Conservation (phyloP, 2,113 vertebrate genomes). For the Pristiophorus japonicus region DNA sequence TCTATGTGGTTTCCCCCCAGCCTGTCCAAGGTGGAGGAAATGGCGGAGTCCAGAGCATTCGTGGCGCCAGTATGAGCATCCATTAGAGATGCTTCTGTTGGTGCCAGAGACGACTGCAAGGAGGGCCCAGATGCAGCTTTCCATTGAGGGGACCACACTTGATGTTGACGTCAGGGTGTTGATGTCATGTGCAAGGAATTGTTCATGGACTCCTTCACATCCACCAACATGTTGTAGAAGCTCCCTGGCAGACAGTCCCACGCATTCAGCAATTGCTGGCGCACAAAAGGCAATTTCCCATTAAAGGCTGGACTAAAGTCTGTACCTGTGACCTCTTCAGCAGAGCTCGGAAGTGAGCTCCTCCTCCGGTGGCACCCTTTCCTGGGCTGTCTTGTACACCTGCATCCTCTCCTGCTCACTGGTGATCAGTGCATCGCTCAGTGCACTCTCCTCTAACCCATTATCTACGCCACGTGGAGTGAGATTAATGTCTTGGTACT, state of each 20-base stretch:
- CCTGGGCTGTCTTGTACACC: neutral
- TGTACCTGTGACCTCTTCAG: neutral
- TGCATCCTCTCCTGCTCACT: neutral
- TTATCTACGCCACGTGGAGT: neutral
- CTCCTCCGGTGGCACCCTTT: neutral
- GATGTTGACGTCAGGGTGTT: neutral
- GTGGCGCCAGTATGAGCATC: neutral
- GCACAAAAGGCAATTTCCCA: neutral
- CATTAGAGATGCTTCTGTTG: neutral
- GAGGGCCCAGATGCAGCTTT: neutral
- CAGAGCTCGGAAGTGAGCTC: neutral
- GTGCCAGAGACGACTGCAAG: too few relatives aligned
- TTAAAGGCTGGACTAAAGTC: neutral
- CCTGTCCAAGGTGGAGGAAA: neutral
- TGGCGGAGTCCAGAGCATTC: neutral
- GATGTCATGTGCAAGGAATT: neutral
- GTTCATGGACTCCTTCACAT: neutral
- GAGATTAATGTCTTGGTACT: neutral
- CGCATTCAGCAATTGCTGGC: neutral
- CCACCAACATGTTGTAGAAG: neutral
- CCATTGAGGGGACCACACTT: neutral
- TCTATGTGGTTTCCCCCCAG: neutral
- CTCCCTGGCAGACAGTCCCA: neutral
- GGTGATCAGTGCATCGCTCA: neutral
- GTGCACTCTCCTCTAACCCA: neutral